Percentiles rank a stretch among this genome's conserved stretches.
Conservation (phyloP, 2,888 invertebrate genomes). For the Pyrgus malvae region DNA sequence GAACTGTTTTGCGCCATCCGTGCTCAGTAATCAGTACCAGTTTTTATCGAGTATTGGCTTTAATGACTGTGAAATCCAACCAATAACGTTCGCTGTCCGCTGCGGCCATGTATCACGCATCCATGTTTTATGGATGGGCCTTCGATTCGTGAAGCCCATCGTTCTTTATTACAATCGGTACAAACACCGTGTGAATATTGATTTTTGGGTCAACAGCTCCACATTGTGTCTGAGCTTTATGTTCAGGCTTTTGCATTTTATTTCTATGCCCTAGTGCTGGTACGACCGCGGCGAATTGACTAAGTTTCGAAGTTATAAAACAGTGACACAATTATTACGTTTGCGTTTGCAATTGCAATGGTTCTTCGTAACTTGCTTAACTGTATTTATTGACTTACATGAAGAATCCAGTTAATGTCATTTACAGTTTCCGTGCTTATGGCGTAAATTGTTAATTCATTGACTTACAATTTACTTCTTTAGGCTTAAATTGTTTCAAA, state of each 20-base stretch:
- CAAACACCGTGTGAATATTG: slow-evolving; percentile 66
- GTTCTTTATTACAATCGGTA: slow-evolving; percentile 60
- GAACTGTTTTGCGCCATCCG: slow-evolving; percentile 8
- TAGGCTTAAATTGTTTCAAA: slow-evolving; percentile 9
- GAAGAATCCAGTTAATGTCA: slow-evolving; percentile 15
- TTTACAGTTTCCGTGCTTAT: slow-evolving; percentile 16
- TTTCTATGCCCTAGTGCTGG: slow-evolving; percentile 47
- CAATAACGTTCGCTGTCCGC: slow-evolving; percentile 36
- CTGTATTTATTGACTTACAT: slow-evolving; percentile 26
- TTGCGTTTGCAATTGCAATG: background rate
- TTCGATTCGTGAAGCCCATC: slow-evolving; percentile 72
- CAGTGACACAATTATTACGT: slow-evolving; percentile 29
- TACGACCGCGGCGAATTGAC: slow-evolving; percentile 48
- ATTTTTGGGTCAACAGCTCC: slow-evolving; percentile 76
- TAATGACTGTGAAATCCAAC: slow-evolving; percentile 26
- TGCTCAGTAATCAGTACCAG: slow-evolving; percentile 6
- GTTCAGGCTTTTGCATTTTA: slow-evolving; percentile 45
- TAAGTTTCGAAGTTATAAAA: slow-evolving; percentile 16
- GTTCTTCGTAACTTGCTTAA: slow-evolving; percentile 19
- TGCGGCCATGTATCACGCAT: slow-evolving; percentile 46
- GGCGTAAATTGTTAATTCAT: slow-evolving; percentile 13
- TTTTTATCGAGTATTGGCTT: slow-evolving; percentile 18
- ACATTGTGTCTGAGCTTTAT: slow-evolving; percentile 55
- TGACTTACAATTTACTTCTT: slow-evolving; percentile 22
- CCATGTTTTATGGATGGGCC: slow-evolving; percentile 71